Base-by-base conservation (phyloP, 2,113 vertebrate species). In the Prochilodus magdalenae region DNA sequence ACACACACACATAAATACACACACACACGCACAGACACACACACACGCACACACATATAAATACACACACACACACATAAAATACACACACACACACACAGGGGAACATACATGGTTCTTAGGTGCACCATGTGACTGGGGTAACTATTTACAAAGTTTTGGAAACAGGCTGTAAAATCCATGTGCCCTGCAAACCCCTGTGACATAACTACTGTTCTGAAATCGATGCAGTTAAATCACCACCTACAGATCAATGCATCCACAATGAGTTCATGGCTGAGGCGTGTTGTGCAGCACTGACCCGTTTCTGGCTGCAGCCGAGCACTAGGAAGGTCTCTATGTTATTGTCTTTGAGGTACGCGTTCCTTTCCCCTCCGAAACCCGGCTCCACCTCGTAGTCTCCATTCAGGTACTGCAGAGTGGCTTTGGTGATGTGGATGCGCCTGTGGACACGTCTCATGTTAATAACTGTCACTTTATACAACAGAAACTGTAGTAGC, bases 371-470 rank as follows among this genome's bases (percentile, higher is more conserved):
- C 0, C 96, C 97, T 0, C 97, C 97, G 0, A 91, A 95, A 3
- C 97, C 97, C 0, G 96, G 95, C 89, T 99, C 97, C 88, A 99
- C 97, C 89, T 99, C 97, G 0, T 98, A 98, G 93, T 99, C 97
- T 0, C 94, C 96, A 0, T 97, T 99, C 81, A 98, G 94, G 90
- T 97, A 98, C 89, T 96, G 95, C 89, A 97, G 94, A 0, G 97
- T 99, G 0, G 97, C 97, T 90, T 96, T 95, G 14, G 97, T 99
- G 90, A 98, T 98, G 91, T 98, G 97, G 89, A 99, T 99, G 6
- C 97, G 95, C 88, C 97, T 98, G 88, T 4, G 67, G 59, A 75
- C 53, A 22, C 29, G 10, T 15, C 27, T 40, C 18, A 55, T 13
- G 57, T 71, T 4, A 44, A 10, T 44, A 11, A 44, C 40, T 44